Evolutionary conservation across 2,888 invertebrate species (phyloP), one percentile per base, ranked within the genome.

Genomic region (Epirrhoe tristata): DNA sequence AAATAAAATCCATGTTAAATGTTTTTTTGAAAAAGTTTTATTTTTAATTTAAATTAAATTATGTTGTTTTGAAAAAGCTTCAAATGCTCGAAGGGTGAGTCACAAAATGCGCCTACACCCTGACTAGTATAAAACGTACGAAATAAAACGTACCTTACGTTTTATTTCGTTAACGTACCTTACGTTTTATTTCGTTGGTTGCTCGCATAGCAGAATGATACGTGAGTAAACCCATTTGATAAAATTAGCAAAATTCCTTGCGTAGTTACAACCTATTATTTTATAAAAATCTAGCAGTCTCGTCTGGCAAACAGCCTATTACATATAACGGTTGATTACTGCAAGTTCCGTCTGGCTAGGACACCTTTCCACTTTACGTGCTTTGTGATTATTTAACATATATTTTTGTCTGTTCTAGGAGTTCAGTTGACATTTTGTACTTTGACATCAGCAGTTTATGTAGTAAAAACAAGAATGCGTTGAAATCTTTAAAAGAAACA

Each of bases 251-350:
- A 14, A 52, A 60, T 57, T 52, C 32, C 46, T 50, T 51, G 10
- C 17, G 50, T 48, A 57, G 57, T 56, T 54, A n/a, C 34, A 5
- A 16, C 16, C 39, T 34, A 63, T 52, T 46, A 53, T 48, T 53
- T 53, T 54, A 58, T 58, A 8, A 54, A 31, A 34, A 46, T 54
- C 16, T 48, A 54, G 60, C 16, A 16, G 14, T 36, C 58, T 53
- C 32, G 14, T 36, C 58, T 53, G 52, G 58, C 58, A 53, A 58
- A 58, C 34, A 58, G 24, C 52, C 24, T 34, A 0, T 16, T 52
- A n/a, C n/a, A n/a, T n/a, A 46, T 63, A 63, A 52, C 63, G 57
- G 63, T 58, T 5, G 12, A 6, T 36, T 46, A 52, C 52, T 46
- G 46, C 34, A 52, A 51, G 57, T 52, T 52, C 52, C 46, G 52